Evolutionary conservation across 1,140 invertebrate species (phyloP), one percentile per base, ranked within the genome.

Genomic region (Galendromus occidentalis): DNA sequence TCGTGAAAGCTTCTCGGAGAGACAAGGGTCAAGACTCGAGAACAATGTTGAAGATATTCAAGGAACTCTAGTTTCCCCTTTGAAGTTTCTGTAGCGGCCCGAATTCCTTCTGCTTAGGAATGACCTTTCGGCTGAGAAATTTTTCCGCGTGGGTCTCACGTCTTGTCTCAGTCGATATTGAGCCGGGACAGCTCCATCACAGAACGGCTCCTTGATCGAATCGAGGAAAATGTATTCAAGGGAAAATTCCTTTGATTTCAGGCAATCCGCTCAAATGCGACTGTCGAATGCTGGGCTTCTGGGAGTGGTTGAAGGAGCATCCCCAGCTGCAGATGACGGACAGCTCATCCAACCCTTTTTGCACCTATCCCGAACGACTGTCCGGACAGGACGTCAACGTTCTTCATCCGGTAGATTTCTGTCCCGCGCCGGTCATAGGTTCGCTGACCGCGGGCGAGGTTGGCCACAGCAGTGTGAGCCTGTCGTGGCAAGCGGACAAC

Each of bases 401-500:
- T 66, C 78, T 90, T 69, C 83, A 86, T 71, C 83, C 86, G 7
- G 82, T 84, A 67, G 81, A 84, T 71, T 86, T 92, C 71, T 92
- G 88, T 73, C 84, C 87, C 66, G 79, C 84, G 64, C 87, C 87
- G 6, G 76, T 88, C 68, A 82, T 91, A 67, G 78, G 85, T 44
- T 84, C 86, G 74, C 78, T 92, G 28, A 85, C 85, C 66, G 86
- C 90, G 69, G 84, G 87, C 76, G 87, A 90, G 73, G 86, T 91
- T 39, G 86, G 89, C 75, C 86, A 87, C 1, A 87, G 85, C 75
- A 87, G 85, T n/a, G 83, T 91, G 39, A 77, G 88, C 64, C 85
- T 91, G 14, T 85, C 86, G 64, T 91, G 88, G 88, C 85, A 90
- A 73, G 87, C 86, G 69, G 81, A 87, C 69, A 90, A 91, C 77